Evolutionary conservation across 2,113 vertebrate species (phyloP).

Genomic region (Balaeniceps rex): DNA sequence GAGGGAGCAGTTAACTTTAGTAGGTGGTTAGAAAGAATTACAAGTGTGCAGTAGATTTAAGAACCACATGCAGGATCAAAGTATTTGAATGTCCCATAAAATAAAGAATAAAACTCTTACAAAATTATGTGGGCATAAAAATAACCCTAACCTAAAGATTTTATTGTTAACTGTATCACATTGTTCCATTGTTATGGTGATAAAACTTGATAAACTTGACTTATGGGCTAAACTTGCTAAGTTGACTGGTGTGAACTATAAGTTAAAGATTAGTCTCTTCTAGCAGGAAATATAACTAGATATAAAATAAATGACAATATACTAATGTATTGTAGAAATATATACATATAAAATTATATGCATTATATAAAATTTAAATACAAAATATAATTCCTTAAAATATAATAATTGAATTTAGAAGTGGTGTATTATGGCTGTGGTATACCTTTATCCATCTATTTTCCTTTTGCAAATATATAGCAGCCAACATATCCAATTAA

Average conservation of each 20-base stretch:
- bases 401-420: not conserved
- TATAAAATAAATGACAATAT: not conserved
- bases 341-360: not conserved
- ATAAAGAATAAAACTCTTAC: not conserved
- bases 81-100: not conserved
- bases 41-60: not conserved
- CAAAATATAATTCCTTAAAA: not conserved
- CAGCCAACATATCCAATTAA: not conserved
- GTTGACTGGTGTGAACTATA: not conserved
- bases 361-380: not conserved
- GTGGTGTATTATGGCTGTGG: not conserved
- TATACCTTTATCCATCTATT: not conserved
- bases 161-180: not conserved
- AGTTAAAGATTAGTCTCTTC: not conserved
- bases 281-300: not conserved
- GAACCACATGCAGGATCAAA: not conserved
- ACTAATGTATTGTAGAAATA: not conserved
- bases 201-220: not conserved
- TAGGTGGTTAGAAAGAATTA: not conserved
- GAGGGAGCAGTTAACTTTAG: not conserved
- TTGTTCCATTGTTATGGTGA: not conserved
- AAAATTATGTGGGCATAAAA: not conserved
- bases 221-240: not conserved
- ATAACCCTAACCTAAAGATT: not conserved
- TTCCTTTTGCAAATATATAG: not conserved